phyloP scores from a whole-genome alignment of 2,888 invertebrate species.

The Troilus luridus region DNA sequence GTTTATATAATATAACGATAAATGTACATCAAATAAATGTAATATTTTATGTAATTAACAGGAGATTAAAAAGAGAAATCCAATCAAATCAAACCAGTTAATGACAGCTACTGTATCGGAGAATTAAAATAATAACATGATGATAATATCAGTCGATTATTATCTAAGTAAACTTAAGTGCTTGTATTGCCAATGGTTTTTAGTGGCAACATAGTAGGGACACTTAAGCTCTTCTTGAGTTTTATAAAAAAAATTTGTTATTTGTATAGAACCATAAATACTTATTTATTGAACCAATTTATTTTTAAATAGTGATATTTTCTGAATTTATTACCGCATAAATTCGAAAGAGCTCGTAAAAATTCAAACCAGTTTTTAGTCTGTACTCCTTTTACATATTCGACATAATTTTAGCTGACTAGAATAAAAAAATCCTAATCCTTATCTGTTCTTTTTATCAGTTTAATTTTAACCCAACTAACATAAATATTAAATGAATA shows the following conservation, averaged over 20 bases:
- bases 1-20: no score
- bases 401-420: not conserved
- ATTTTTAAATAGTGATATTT: not conserved
- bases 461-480: no score
- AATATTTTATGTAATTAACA: not conserved
- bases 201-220: not conserved
- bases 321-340: slow-evolving; percentile 6
- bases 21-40: not conserved
- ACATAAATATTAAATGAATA: no score
- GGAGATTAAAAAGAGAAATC: not conserved
- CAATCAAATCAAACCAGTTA: not conserved
- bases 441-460: no score
- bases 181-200: not conserved
- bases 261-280: not conserved
- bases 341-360: not conserved
- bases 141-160: not conserved
- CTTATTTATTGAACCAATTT: not conserved
- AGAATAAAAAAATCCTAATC: not conserved
- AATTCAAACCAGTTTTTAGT: not conserved
- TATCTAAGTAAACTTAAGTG: not conserved
- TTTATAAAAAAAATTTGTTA: not conserved
- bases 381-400: not conserved
- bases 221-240: not conserved
- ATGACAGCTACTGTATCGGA: not conserved
- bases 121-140: not conserved